Evolutionary conservation across 2,888 invertebrate genomes (phyloP), one percentile per base, ranked within the genome.

Genomic region (Lumbricus terrestris): DNA sequence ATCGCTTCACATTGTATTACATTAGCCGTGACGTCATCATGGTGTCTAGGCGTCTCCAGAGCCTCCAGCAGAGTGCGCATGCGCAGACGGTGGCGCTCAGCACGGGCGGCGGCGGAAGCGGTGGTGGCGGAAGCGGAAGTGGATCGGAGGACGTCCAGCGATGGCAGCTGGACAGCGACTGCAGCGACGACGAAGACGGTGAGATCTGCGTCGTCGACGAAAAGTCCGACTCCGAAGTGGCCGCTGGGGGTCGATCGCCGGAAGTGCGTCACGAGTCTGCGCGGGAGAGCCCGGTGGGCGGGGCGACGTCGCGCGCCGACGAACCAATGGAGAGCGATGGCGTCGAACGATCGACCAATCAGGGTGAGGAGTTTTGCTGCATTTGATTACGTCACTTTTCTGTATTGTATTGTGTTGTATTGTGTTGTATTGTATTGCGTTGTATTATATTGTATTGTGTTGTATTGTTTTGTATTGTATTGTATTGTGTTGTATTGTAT

Each of bases 131-230:
- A n/a, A n/a, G 33, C 82, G 82, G 82, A 82, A 33, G 83, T 15
- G 20, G 47, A 20, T 47, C 47, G 8, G 69, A 69, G 13, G 69
- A 69, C n/a, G 69, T 69, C 29, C 69, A 69, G 1, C 69, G 69
- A 0, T 69, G 69, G 69, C 69, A 69, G n/a, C 69, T 69, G 69
- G 69, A 69, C 69, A 69, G 69, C 69, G 69, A 69, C 11, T 69
- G 69, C 69, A 90, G 89, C 54, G 92, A 92, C 54, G 92, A 92
- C 83, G 91, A 90, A n/a, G 90, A 91, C 89, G 91, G 91, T 47
- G 92, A 92, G 69, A 91, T 92, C 54, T 92, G 92, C 89, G 92
- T 92, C 83, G 92, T 90, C 40, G 92, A 92, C 89, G 92, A 90
- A 33, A 82, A 82, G 34, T 85, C 88, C 15, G 88, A 90, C 35